Base-by-base conservation (phyloP, 2,113 vertebrate genomes). In the Amazona vittata region DNA sequence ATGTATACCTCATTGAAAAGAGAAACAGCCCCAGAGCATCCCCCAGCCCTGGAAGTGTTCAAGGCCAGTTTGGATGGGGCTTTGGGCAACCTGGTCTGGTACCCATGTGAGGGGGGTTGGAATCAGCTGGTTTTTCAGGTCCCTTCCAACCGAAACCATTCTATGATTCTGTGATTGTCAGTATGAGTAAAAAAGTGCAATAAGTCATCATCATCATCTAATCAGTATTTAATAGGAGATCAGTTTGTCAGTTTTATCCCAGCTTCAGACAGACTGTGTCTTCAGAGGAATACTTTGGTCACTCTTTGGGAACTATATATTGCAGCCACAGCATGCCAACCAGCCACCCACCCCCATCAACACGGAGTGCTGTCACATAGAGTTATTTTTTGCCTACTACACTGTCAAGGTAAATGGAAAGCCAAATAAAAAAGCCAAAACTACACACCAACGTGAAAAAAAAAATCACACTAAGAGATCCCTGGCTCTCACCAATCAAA, bases 281-380 rank as follows among this genome's bases (percentile, higher is more conserved):
- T 65, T 16, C 63, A 67, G 59, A 83, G 17, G 39, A 12, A 20
- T 2, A 2, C 4, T 37, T 35, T 46, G 26, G 50, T 73, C 44
- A 10, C 33, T 16, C 29, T 37, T 29, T 37, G 20, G 29, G 35
- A 55, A 2, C 15, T 9, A 15, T 29, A 4, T 24, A 11, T 21
- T 25, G 64, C n/a, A 53, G 37, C 10, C 78, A 15, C 18, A 35
- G 43, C 10, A 28, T 22, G 50, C 6, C 44, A 43, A 49, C 17
- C 6, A 24, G 25, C 16, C 39, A 47, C 4, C 15, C 29, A 55
- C 8, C 35, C 24, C 33, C 0, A 0, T 26, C 15, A n/a, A 25
- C n/a, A 21, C 22, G 0, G 3, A 21, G 8, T 4, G 8, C 6
- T 52, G 31, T 74, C 41, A 39, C 1, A 1, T 9, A 3, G 31